These are phyloP conservation scores for Aselliscus stoliczkanus DNA, from an alignment of 2,797 vertebrate genomes.

Conservation along the genomic window DNA sequence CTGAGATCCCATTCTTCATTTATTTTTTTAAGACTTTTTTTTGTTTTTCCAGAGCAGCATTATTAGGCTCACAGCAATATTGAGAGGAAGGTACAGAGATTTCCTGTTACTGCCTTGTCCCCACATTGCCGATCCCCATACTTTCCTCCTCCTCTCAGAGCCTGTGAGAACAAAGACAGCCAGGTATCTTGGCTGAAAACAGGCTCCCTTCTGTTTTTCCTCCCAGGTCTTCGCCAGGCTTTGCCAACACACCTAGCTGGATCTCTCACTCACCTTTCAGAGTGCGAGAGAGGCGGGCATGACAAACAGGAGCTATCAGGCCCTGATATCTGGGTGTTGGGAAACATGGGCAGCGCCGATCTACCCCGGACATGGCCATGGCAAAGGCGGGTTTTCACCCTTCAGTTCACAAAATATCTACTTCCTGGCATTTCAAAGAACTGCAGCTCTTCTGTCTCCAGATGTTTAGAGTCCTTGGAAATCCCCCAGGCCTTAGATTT, in stretches of 20 bases:
- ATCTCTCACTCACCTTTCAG: background rate
- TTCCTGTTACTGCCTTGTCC: background rate
- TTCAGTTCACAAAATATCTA: background rate
- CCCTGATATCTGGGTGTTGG: background rate
- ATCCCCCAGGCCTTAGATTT: conserved; percentile 19
- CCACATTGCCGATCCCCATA: background rate
- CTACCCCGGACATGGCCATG: background rate
- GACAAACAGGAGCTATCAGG: background rate
- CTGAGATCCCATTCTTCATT: background rate
- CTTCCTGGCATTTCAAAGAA: conserved; percentile 11
- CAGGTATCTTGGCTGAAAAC: background rate
- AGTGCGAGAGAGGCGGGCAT: background rate
- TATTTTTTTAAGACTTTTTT: background rate
- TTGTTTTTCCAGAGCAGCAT: background rate
- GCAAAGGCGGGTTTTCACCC: background rate
- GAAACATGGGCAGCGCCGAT: background rate
- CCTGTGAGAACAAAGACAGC: background rate
- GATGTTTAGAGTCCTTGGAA: conserved; percentile 34
- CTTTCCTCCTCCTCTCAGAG: background rate
- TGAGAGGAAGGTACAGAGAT: background rate
- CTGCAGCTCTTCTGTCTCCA: background rate
- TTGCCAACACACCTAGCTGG: background rate
- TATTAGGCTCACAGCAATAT: background rate
- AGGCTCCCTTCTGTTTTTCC: background rate
- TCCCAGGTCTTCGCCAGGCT: background rate